These are phyloP conservation scores for Trissolcus brochymenae DNA, from an alignment of 2,888 invertebrate genomes.

Conservation along the genomic window DNA sequence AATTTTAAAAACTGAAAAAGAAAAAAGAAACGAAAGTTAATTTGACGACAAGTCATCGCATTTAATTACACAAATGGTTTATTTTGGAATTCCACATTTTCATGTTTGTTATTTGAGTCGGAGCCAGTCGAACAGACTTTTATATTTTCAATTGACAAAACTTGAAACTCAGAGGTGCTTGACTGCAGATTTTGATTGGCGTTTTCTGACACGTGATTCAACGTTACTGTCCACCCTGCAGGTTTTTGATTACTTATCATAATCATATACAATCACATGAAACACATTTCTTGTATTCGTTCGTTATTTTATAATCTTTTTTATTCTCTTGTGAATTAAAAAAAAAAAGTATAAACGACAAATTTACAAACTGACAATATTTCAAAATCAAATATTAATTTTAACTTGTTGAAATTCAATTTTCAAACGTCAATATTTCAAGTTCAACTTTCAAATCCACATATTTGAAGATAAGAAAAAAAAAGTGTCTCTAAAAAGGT, in stretches of 20 bases:
- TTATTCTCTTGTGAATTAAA: too few relatives aligned
- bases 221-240: constrained; percentile 32
- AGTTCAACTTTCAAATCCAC: too few relatives aligned
- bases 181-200: neutral
- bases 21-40: neutral
- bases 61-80: neutral
- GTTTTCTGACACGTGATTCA: neutral
- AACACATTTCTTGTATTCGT: neutral
- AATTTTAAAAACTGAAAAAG: too few relatives aligned
- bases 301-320: too few relatives aligned
- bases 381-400: neutral
- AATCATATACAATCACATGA: constrained; percentile 22
- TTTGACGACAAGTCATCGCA: neutral
- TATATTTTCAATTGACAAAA: constrained; percentile 6
- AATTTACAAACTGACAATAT: neutral
- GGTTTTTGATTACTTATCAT: constrained; percentile 14
- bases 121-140: neutral
- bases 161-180: constrained; percentile 11
- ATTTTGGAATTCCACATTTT: neutral
- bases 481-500: too few relatives aligned
- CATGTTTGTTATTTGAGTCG: neutral
- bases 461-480: too few relatives aligned
- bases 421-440: too few relatives aligned
- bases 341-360: neutral
- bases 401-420: too few relatives aligned